Base-by-base conservation (phyloP, 2,888 invertebrate species). In the Philhelius pedissequus region DNA sequence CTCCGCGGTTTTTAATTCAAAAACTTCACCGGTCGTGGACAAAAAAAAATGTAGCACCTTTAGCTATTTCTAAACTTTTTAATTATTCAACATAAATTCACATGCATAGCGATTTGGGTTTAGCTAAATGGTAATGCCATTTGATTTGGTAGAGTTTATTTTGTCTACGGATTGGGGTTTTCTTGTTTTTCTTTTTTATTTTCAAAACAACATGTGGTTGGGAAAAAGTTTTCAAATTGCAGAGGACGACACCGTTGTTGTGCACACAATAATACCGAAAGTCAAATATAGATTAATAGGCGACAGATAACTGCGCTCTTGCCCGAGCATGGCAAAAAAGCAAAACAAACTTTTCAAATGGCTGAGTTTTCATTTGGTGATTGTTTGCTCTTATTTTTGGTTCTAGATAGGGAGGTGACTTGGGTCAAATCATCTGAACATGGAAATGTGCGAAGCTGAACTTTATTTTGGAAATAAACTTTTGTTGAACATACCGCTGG, bases 81-180 rank as follows among this genome's bases (percentile, higher is more conserved):
- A 82, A 83, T 74, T 64, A 83, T 83, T 54, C 78, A 74, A 62
- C 62, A 48, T 30, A 56, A 56, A 56, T 48, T 13, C 22, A 22
- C 45, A 6, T 20, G 13, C 13, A 15, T 11, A 48, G 2, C 22
- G 48, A n/a, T 4, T 66, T 62, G 45, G 56, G 66, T 30, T 74
- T 48, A 22, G 50, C 20, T 48, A 15, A 6, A 64, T 32, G 40
- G 15, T 18, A 43, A 52, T 73, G 73, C 56, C 54, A 54, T 73
- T 68, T 68, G 60, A 58, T 48, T 48, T 25, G 43, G 6, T 13
- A 35, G 25, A 27, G 5, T 40, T 56, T 38, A 20, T 15, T 50
- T 50, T 32, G 7, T 69, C 40, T 35, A 7, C 15, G 25, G 11
- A 9, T 54, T 30, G n/a, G 13, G 20, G 20, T 22, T 40, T 52